Evolutionary conservation across 2,113 vertebrate genomes (phyloP).

Genomic region (Alligator sinensis): DNA sequence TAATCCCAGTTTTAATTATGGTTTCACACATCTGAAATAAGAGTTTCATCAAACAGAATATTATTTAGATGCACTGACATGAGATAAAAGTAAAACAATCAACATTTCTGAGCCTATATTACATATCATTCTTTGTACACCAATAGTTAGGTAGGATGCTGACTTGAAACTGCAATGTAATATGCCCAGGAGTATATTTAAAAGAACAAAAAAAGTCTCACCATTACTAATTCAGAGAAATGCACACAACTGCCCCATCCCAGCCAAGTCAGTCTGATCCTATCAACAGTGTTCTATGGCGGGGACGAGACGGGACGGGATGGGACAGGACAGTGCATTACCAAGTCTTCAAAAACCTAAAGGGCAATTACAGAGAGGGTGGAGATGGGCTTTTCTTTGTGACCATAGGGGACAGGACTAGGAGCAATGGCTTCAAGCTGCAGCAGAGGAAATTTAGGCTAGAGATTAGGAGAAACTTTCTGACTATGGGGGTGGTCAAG

Average conservation of each 20-base stretch:
- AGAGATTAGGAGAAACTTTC: too few relatives aligned
- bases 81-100: neutral
- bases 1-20: neutral
- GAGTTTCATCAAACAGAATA: neutral
- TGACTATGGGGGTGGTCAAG: too few relatives aligned
- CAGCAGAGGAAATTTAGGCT: too few relatives aligned
- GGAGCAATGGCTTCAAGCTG: too few relatives aligned
- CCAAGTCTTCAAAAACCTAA: too few relatives aligned
- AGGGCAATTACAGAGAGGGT: too few relatives aligned
- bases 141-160: neutral
- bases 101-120: neutral
- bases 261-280: neutral
- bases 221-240: constrained; percentile 1
- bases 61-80: neutral
- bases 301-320: too few relatives aligned
- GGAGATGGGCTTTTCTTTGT: too few relatives aligned
- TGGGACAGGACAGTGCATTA: too few relatives aligned
- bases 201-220: neutral
- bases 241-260: neutral
- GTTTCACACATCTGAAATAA: neutral
- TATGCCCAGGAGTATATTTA: neutral
- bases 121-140: neutral
- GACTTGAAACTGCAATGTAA: neutral
- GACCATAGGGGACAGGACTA: too few relatives aligned
- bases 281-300: neutral